phyloP scores from a whole-genome alignment of 2,888 invertebrate species.

The Andrena praecox region DNA sequence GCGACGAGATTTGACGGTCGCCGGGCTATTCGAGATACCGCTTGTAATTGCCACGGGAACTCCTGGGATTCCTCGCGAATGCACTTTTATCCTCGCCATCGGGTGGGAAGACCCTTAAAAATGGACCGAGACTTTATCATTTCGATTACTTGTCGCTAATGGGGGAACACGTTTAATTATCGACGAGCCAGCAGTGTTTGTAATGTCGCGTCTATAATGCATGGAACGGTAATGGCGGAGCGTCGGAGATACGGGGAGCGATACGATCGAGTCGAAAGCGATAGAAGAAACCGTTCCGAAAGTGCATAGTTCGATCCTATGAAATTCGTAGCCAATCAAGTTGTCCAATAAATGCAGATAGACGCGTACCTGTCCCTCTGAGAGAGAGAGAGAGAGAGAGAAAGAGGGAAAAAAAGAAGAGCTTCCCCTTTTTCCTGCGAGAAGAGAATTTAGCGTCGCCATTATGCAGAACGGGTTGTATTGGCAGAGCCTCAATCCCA shows the following conservation, averaged over 20 bases:
- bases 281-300: conserved; percentile 14
- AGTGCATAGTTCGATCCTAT: conserved; percentile 46
- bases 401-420: neutral
- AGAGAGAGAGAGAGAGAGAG: neutral
- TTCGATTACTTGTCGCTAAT: too few species aligned
- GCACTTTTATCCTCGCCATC: too few species aligned
- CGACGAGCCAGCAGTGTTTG: conserved; percentile 1
- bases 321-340: conserved; percentile 59
- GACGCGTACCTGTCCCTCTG: conserved; percentile 53
- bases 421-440: conserved; percentile 63
- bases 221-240: conserved; percentile 7
- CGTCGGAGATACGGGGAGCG: neutral
- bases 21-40: neutral
- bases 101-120: too few species aligned
- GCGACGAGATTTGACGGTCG: neutral
- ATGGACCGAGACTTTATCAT: too few species aligned
- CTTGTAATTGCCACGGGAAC: conserved; percentile 1
- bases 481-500: conserved; percentile 84
- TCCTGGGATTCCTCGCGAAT: neutral
- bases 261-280: neutral
- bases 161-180: conserved; percentile 2
- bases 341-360: conserved; percentile 60
- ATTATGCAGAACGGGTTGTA: conserved; percentile 84
- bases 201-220: neutral
- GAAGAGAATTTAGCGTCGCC: conserved; percentile 81